These are phyloP conservation scores for Phylloscopus trochiloides DNA, from an alignment of 2,113 vertebrate species.

Conservation along the genomic window DNA sequence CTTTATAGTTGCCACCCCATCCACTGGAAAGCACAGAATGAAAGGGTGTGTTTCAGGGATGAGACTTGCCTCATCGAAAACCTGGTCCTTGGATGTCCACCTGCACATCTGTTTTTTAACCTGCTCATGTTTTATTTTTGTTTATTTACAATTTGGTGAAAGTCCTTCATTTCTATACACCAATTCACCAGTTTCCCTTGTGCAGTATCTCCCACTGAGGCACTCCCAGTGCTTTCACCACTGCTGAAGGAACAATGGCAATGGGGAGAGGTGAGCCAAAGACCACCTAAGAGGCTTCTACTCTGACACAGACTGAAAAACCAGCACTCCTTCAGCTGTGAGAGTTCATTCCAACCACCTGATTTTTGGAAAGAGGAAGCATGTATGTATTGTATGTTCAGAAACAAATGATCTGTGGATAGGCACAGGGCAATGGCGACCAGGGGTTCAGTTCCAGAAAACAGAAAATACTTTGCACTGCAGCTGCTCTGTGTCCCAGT, in stretches of 20 bases:
- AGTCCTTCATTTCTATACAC: background rate
- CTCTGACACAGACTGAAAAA: background rate
- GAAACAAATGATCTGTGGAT: background rate
- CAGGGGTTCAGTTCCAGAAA: background rate
- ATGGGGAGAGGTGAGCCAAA: background rate
- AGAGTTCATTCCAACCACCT: background rate
- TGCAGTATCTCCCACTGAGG: background rate
- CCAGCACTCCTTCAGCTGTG: background rate
- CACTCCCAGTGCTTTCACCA: no score
- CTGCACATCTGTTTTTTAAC: background rate
- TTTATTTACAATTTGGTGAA: background rate
- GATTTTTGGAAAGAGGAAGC: background rate
- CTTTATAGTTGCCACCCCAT: background rate
- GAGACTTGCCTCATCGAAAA: background rate
- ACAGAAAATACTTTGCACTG: background rate
- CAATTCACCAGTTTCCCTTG: background rate
- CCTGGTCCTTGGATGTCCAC: background rate
- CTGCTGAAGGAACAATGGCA: rapidly evolving
- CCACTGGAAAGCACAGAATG: background rate
- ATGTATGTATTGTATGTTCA: background rate
- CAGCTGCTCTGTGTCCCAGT: background rate
- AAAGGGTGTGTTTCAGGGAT: background rate
- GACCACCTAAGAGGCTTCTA: background rate
- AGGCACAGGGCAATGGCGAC: background rate
- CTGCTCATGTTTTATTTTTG: background rate